Conservation (phyloP, 2,113 vertebrate genomes). For the Carlito syrichta region DNA sequence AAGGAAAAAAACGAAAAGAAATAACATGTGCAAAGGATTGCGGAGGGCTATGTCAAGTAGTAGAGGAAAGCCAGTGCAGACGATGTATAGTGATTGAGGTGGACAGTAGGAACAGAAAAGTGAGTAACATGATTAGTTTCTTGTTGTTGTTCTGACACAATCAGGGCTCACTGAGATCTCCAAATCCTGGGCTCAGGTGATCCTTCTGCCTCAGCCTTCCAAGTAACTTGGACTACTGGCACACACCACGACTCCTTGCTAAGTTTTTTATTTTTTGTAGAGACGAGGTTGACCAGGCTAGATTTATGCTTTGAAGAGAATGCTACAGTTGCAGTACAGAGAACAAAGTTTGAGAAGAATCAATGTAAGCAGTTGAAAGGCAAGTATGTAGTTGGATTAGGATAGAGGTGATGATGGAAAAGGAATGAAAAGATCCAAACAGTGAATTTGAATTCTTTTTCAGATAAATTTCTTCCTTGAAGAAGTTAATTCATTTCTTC, state of each 20-base stretch:
- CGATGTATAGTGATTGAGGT: neutral
- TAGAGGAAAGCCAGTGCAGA: neutral
- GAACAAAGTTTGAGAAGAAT: neutral
- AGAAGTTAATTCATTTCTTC: neutral
- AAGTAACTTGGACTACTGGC: too few species aligned
- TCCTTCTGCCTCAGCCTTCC: too few species aligned
- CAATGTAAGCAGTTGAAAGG: neutral
- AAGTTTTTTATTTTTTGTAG: too few species aligned
- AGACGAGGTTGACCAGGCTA: too few species aligned
- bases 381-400: neutral
- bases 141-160: too few species aligned
- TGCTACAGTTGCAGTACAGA: neutral
- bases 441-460: neutral
- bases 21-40: neutral
- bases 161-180: too few species aligned
- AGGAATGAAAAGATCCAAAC: neutral
- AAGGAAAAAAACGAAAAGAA: too few species aligned
- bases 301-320: neutral
- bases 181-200: too few species aligned
- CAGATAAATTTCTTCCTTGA: neutral
- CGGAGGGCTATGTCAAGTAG: neutral
- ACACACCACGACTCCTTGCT: too few species aligned
- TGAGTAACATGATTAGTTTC: too few species aligned
- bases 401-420: neutral
- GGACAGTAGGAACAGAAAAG: neutral